These are phyloP conservation scores for Eledona agricola DNA, from an alignment of 2,888 invertebrate species.

Conservation along the genomic window DNA sequence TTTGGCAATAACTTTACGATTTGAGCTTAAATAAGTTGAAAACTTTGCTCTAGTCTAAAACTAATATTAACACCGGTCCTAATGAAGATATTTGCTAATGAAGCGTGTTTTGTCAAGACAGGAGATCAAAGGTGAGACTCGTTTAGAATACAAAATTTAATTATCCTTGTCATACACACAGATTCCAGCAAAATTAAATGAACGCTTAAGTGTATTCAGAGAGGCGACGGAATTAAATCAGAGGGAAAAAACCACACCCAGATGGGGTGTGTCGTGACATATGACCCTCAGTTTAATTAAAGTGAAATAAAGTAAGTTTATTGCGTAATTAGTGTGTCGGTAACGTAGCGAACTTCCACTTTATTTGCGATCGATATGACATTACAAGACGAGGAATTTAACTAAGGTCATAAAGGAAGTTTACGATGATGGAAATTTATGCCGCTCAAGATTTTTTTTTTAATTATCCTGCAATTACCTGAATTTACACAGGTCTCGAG, in stretches of 20 bases:
- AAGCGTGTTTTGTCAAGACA: too few species aligned
- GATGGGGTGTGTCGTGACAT: slow-evolving; percentile 43
- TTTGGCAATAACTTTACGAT: too few species aligned
- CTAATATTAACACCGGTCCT: too few species aligned
- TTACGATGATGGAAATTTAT: slow-evolving; percentile 43
- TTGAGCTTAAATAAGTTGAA: too few species aligned
- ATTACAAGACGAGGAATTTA: slow-evolving; percentile 37
- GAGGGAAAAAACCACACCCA: slow-evolving; percentile 40
- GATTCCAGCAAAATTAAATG: too few species aligned
- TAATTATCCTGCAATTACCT: slow-evolving; percentile 36
- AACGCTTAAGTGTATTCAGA: too few species aligned
- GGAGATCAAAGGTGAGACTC: slow-evolving; percentile 16
- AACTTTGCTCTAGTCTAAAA: too few species aligned
- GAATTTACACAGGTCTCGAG: slow-evolving; percentile 26
- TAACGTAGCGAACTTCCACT: slow-evolving; percentile 38
- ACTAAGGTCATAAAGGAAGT: slow-evolving; percentile 36
- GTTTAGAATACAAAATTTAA: slow-evolving; percentile 11
- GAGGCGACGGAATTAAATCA: too few species aligned
- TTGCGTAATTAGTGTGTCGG: slow-evolving; percentile 44
- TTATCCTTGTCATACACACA: slow-evolving; percentile 10
- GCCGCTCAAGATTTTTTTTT: slow-evolving; percentile 37
- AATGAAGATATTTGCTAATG: too few species aligned
- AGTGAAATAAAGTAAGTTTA: slow-evolving; percentile 46
- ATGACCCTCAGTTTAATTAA: slow-evolving; percentile 44
- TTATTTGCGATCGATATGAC: slow-evolving; percentile 43